These are phyloP conservation scores for Drosophila cognata DNA, from an alignment of 2,888 invertebrate species.

Conservation along the genomic window DNA sequence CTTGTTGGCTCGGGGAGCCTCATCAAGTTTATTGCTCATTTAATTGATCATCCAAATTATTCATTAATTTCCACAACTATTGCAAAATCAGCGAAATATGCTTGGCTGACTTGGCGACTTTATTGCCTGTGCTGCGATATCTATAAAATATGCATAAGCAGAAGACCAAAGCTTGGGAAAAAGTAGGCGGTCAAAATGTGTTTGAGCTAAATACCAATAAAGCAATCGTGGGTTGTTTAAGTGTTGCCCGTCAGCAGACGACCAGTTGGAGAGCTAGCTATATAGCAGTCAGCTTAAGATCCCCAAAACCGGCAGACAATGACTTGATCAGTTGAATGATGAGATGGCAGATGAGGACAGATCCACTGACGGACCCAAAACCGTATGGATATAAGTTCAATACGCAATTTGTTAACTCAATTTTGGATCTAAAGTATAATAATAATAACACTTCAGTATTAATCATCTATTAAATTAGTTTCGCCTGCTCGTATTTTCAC, in stretches of 20 bases:
- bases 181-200: conserved; percentile 46
- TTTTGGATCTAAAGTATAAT: not conserved
- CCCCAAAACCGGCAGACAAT: not conserved
- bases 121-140: conserved; percentile 46
- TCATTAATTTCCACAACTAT: conserved; percentile 66
- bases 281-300: not conserved
- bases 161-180: conserved; percentile 49
- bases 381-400: too few species aligned
- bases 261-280: not conserved
- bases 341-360: not conserved
- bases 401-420: not conserved
- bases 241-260: conserved; percentile 10
- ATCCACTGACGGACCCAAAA: not conserved
- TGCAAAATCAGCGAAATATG: conserved; percentile 58
- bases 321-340: not conserved
- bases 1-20: conserved; percentile 33
- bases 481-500: not conserved
- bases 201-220: conserved; percentile 57
- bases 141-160: conserved; percentile 68
- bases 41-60: conserved; percentile 78
- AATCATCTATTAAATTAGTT: not conserved
- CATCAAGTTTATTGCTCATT: conserved; percentile 77
- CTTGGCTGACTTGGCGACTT: conserved; percentile 18
- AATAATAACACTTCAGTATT: not conserved
- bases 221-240: conserved; percentile 52